These are phyloP conservation scores for Enteromius mattozi DNA, from an alignment of 2,797 vertebrate species.

Conservation along the genomic window DNA sequence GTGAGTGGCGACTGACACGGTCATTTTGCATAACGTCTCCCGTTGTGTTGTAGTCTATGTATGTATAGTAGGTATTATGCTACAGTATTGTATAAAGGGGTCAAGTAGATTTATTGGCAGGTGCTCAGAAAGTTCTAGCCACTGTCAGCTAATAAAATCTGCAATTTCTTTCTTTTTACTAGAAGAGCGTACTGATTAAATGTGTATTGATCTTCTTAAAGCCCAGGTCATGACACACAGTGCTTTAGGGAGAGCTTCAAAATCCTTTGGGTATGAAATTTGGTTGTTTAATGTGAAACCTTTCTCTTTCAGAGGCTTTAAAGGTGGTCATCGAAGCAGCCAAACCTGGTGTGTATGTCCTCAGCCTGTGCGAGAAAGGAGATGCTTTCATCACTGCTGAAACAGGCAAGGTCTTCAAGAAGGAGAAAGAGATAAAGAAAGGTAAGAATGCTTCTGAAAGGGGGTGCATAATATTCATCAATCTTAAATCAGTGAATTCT, in stretches of 20 bases:
- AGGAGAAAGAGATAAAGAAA: conserved; percentile 99
- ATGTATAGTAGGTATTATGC: not conserved
- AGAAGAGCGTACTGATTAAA: not conserved
- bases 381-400: conserved; percentile 92
- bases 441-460: conserved; percentile 72
- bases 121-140: conserved; percentile 10
- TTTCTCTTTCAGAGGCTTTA: conserved; percentile 82
- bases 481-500: not conserved
- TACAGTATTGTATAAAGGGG: not conserved
- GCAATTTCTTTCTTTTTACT: not conserved
- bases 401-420: conserved; percentile 96
- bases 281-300: conserved; percentile 2
- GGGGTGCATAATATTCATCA: not conserved
- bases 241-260: not conserved
- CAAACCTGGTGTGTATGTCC: conserved; percentile 82
- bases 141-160: not conserved
- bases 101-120: not conserved
- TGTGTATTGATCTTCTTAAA: not conserved
- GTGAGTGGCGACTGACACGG: not conserved
- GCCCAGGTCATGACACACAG: no score
- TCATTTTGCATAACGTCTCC: not conserved
- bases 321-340: conserved; percentile 84
- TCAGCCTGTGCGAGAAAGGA: conserved; percentile 91
- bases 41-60: not conserved
- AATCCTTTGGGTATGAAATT: not conserved